Conservation (phyloP, 37 sponge, comb jelly and placozoan genomes). For the Hexactinellida sp. region DNA sequence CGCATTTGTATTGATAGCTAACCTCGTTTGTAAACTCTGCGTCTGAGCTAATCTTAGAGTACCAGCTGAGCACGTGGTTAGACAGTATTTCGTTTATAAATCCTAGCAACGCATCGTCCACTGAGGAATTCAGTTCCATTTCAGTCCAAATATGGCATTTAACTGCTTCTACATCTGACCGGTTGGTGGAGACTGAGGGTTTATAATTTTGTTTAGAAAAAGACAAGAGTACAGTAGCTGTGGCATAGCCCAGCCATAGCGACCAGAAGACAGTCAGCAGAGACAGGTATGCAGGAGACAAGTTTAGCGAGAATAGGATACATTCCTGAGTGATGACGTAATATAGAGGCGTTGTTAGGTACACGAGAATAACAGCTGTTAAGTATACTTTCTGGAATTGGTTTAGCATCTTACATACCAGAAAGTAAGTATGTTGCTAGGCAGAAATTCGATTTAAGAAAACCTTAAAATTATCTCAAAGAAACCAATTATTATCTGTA, state of each 20-base stretch:
- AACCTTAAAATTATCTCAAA: no score
- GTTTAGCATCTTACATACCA: background rate
- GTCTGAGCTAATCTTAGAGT: background rate
- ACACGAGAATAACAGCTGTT: background rate
- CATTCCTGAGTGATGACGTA: background rate
- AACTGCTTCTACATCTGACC: background rate
- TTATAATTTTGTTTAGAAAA: background rate
- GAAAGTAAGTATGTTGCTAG: background rate
- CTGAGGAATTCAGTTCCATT: background rate
- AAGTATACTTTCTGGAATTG: background rate
- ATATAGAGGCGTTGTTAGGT: background rate
- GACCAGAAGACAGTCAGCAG: background rate
- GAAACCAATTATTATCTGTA: no score
- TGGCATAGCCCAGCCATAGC: background rate
- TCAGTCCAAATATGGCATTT: constrained; percentile 4
- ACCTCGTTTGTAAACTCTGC: background rate
- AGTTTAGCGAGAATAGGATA: background rate
- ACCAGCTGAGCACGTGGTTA: background rate
- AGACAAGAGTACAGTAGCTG: background rate
- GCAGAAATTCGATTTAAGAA: no score
- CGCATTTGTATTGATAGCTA: no score
- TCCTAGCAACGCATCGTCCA: background rate
- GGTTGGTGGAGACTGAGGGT: background rate
- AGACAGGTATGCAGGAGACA: background rate
- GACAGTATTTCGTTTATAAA: background rate